phyloP scores from a whole-genome alignment of 2,888 invertebrate genomes.

The Drosophila neotestacea region DNA sequence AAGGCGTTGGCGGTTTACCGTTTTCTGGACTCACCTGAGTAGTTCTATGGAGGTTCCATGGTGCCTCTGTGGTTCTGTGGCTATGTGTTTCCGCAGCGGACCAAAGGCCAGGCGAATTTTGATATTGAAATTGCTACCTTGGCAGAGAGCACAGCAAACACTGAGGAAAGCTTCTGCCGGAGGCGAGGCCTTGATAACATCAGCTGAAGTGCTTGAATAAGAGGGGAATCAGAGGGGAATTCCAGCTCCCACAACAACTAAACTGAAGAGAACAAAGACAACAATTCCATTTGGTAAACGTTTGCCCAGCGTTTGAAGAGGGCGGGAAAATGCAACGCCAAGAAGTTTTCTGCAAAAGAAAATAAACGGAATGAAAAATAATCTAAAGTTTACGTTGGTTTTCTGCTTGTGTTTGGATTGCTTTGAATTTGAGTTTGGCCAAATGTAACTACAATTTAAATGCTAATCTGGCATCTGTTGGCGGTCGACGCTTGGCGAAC shows the following conservation, averaged over 20 bases:
- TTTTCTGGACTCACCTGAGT: slow-evolving; percentile 69
- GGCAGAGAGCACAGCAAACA: slow-evolving; percentile 46
- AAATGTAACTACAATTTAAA: slow-evolving; percentile 67
- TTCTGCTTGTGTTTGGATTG: slow-evolving; percentile 21
- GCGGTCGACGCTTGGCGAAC: slow-evolving; percentile 59
- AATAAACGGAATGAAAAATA: slow-evolving; percentile 71
- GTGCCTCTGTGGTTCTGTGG: slow-evolving; percentile 37
- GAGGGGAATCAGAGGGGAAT: slow-evolving; percentile 11
- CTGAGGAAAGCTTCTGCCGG: slow-evolving; percentile 71
- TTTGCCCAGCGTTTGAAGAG: slow-evolving; percentile 44
- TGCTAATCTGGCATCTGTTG: slow-evolving; percentile 79
- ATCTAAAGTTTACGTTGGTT: slow-evolving; percentile 47
- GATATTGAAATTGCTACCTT: slow-evolving; percentile 80
- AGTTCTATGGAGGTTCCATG: slow-evolving; percentile 16
- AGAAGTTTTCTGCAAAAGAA: slow-evolving; percentile 49
- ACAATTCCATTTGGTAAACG: slow-evolving; percentile 79
- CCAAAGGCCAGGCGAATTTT: slow-evolving; percentile 77
- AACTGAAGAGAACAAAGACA: slow-evolving; percentile 60
- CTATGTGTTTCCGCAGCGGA: slow-evolving; percentile 48
- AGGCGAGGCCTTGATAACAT: slow-evolving; percentile 70
- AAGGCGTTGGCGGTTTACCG: slow-evolving; percentile 80
- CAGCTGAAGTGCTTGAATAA: slow-evolving; percentile 48
- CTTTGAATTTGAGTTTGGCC: slow-evolving; percentile 36
- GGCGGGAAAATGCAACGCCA: slow-evolving; percentile 61
- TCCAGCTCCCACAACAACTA: slow-evolving; percentile 61